Evolutionary conservation across 2,113 vertebrate genomes (phyloP).

Genomic region (Neopipo cinnamomea): DNA sequence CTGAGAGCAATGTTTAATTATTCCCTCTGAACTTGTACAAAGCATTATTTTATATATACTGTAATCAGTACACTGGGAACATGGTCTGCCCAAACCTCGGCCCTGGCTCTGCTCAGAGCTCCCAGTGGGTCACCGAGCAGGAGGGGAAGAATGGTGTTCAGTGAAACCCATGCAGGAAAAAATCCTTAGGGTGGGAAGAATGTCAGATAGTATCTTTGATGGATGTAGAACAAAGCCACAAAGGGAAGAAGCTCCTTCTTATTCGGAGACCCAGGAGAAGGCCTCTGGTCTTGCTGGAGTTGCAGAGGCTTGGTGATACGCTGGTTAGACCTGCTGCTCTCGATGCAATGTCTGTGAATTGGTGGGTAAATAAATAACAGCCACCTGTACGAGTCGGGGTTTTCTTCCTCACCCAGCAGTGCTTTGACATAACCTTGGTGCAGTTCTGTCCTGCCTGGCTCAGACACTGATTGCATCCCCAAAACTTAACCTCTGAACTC

Average conservation of each 20-base stretch:
- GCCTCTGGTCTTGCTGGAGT: neutral
- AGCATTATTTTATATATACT: slow-evolving; percentile 16
- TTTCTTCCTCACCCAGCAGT: neutral
- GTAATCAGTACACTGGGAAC: neutral
- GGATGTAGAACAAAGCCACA: neutral
- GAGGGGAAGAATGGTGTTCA: neutral
- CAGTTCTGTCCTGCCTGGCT: neutral
- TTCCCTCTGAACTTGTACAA: slow-evolving; percentile 58
- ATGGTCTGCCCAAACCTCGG: neutral
- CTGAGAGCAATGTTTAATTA: slow-evolving; percentile 24
- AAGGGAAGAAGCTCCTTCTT: neutral
- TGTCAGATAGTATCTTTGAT: neutral
- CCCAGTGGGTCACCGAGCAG: neutral
- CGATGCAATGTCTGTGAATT: neutral
- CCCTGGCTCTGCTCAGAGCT: neutral
- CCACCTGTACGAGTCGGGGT: slow-evolving; percentile 29
- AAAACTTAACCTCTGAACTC: slow-evolving; percentile 43
- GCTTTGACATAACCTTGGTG: neutral
- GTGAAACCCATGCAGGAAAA: neutral
- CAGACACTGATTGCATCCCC: neutral
- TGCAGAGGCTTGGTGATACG: slow-evolving; percentile 22
- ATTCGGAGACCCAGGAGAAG: neutral
- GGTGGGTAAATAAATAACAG: neutral
- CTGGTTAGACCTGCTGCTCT: neutral
- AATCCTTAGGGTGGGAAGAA: neutral